These are phyloP conservation scores for Zaprionus obscuricornis DNA, from an alignment of 2,888 invertebrate species.

Conservation along the genomic window DNA sequence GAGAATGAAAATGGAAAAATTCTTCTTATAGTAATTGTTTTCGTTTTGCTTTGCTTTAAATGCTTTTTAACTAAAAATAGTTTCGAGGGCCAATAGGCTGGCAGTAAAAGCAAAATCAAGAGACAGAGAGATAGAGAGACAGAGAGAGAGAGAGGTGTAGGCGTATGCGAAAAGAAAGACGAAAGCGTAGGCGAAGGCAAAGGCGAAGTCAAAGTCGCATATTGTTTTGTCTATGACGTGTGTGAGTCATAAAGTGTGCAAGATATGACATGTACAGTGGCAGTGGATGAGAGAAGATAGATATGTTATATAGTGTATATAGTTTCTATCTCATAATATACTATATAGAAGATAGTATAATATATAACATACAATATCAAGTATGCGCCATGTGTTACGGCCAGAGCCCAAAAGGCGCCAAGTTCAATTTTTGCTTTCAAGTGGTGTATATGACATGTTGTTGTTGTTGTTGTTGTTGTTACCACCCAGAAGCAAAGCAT, in stretches of 20 bases:
- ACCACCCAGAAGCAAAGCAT: conserved; percentile 30
- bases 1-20: conserved; percentile 56
- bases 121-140: too few relatives aligned
- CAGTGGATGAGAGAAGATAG: not conserved
- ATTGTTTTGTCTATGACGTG: conserved; percentile 3
- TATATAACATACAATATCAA: conserved; percentile 45
- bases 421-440: conserved; percentile 62
- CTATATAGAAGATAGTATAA: conserved; percentile 23
- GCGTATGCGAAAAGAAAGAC: too few relatives aligned
- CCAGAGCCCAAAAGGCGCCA: conserved; percentile 62
- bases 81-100: conserved; percentile 3
- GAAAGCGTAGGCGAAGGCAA: too few relatives aligned
- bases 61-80: conserved; percentile 59
- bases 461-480: conserved; percentile 21
- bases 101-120: too few relatives aligned
- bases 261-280: conserved; percentile 38
- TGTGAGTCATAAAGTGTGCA: conserved; percentile 37
- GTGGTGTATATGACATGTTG: conserved; percentile 45
- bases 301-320: too few relatives aligned
- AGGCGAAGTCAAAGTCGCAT: too few relatives aligned
- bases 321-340: too few relatives aligned
- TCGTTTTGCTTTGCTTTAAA: conserved; percentile 54
- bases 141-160: not conserved
- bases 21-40: conserved; percentile 28
- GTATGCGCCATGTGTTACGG: conserved; percentile 65